Percentiles rank a stretch among this genome's conserved stretches.
Conservation (phyloP, 2,888 invertebrate genomes). For the Torymus aiolomorphi region DNA sequence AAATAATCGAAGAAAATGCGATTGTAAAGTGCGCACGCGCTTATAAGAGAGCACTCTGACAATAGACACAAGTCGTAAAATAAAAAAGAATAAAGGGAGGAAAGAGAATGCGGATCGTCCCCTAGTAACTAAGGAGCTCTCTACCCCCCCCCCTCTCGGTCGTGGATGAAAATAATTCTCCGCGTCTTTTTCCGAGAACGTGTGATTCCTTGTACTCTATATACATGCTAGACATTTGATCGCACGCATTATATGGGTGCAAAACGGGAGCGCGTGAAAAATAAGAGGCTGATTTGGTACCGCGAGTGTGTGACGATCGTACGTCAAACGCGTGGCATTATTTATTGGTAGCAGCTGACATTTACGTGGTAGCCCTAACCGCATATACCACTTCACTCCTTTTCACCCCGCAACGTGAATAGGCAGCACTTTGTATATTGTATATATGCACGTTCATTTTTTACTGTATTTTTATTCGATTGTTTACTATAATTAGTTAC, state of each 20-base stretch:
- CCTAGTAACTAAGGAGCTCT: constrained; percentile 2
- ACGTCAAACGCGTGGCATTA: constrained; percentile 71
- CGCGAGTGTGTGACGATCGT: constrained; percentile 68
- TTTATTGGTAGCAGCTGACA: constrained; percentile 74
- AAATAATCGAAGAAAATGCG: constrained; percentile 22
- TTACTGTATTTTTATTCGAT: too few relatives aligned
- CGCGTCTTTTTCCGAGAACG: constrained; percentile 50
- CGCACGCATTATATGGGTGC: neutral
- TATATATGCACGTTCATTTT: too few relatives aligned
- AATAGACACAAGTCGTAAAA: constrained; percentile 30
- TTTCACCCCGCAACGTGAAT: too few relatives aligned
- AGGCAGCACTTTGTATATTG: too few relatives aligned
- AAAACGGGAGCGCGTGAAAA: constrained; percentile 66
- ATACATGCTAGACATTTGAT: constrained; percentile 51
- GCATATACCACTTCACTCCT: too few relatives aligned
- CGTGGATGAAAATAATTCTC: constrained; percentile 49
- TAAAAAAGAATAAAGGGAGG: neutral
- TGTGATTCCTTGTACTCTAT: constrained; percentile 42
- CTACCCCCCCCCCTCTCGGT: too few relatives aligned
- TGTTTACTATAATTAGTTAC: too few relatives aligned
- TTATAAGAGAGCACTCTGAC: constrained; percentile 15
- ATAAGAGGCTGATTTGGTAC: constrained; percentile 70
- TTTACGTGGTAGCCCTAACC: constrained; percentile 52
- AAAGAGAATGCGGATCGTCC: neutral
- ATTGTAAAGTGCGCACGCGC: constrained; percentile 25